Base-by-base conservation (phyloP, 2,888 invertebrate genomes). In the Carpatolechia fugitivella region DNA sequence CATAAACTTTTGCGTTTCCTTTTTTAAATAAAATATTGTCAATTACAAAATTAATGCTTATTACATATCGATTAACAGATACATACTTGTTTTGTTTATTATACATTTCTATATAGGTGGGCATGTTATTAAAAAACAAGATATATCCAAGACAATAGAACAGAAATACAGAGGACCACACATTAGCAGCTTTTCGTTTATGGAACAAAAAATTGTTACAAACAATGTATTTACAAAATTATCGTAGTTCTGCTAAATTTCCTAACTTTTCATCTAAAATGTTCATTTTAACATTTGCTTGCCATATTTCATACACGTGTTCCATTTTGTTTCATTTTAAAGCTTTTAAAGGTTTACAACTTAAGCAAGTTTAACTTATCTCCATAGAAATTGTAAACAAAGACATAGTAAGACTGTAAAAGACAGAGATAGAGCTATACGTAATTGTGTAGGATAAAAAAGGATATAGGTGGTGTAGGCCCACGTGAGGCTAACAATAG, bases 401-500 rank as follows among this genome's bases (percentile, higher is more conserved):
- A 83, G 81, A 72, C 64, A 58, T 59, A 63, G 72, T 70, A 73
- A 70, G 18, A 41, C 40, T 18, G 18, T 41, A 18, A 18, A 11
- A 64, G 64, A 64, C 18, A 55, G 74, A 78, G 75, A 82, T 56
- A 59, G 56, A 56, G 47, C 61, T 70, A 73, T 63, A 57, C 38
- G 56, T 56, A 54, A 50, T 54, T 53, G 47, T 57, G 59, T 60
- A 58, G n/a, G 44, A 58, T 56, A 72, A 78, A 86, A 57, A 74
- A 81, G 78, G 84, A 87, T 59, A 59, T 70, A 56, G 52, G 56
- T 64, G n/a, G 13, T 44, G 66, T 71, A 69, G n/a, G n/a, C 79
- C 82, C 87, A 89, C 87, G 86, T 87, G 88, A 82, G 81, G 81
- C 80, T 82, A 85, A 89, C 89, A 88, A 89, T 86, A 85, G 89